These are phyloP conservation scores for Antechinus flavipes DNA, from an alignment of 2,113 vertebrate genomes.

Conservation along the genomic window DNA sequence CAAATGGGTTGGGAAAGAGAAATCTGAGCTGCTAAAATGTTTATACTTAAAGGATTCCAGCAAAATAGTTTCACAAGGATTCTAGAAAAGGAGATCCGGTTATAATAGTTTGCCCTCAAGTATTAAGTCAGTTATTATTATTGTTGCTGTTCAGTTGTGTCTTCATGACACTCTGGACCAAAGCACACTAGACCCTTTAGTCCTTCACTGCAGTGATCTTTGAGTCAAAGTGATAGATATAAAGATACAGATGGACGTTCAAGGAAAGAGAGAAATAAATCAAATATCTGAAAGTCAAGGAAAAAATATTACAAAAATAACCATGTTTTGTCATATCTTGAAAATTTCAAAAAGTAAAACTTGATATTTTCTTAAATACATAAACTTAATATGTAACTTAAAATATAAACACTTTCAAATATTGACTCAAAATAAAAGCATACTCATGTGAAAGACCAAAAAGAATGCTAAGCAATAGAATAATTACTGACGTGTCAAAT, in stretches of 20 bases:
- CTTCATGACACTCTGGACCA: not conserved
- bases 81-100: not conserved
- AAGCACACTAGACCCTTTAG: not conserved
- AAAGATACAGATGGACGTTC: not conserved
- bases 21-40: not conserved
- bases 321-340: not conserved
- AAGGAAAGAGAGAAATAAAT: not conserved
- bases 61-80: not conserved
- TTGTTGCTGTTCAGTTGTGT: not conserved
- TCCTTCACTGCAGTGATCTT: not conserved
- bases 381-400: not conserved
- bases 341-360: not conserved
- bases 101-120: not conserved
- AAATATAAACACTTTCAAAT: conserved; percentile 31
- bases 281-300: not conserved
- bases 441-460: not conserved
- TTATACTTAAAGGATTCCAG: not conserved
- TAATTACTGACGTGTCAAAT: not conserved
- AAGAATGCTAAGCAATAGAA: not conserved
- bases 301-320: not conserved
- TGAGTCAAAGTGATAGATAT: not conserved
- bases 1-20: not conserved
- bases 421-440: conserved; percentile 22
- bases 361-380: not conserved
- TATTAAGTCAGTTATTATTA: not conserved